Conservation (phyloP, 2,888 invertebrate genomes). For the Drosophila koepferae region DNA sequence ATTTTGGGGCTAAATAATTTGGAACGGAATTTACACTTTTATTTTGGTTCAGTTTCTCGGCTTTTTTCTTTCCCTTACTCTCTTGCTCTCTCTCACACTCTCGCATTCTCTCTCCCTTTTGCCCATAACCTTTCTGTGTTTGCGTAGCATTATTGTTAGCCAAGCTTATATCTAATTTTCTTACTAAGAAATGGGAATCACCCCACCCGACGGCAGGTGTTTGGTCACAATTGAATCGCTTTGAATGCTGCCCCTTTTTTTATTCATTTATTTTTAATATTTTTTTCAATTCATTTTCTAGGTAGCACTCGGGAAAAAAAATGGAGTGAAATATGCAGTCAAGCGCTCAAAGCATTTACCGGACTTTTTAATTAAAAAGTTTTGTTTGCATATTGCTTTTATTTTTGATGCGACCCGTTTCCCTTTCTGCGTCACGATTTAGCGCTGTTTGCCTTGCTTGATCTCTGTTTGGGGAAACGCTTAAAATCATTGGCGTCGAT, state of each 20-base stretch:
- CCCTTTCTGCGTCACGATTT: constrained; percentile 10
- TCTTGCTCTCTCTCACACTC: not conserved
- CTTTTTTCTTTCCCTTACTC: constrained; percentile 1
- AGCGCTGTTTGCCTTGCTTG: constrained; percentile 41
- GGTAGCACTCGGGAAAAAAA: not conserved
- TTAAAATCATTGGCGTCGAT: constrained; percentile 24
- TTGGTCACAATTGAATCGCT: constrained; percentile 64
- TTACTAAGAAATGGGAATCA: constrained; percentile 35
- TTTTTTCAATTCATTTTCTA: constrained; percentile 15
- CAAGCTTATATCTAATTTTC: constrained; percentile 55
- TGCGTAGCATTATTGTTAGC: constrained; percentile 41
- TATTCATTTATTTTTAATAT: constrained; percentile 51
- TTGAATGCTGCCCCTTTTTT: constrained; percentile 62
- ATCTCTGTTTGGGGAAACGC: constrained; percentile 53
- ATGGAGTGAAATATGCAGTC: constrained; percentile 32
- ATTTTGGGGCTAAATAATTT: constrained; percentile 66
- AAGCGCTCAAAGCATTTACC: constrained; percentile 67
- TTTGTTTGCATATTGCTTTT: constrained; percentile 60
- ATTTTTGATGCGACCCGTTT: constrained; percentile 12
- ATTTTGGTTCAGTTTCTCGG: constrained; percentile 19
- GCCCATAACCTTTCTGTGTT: constrained; percentile 13
- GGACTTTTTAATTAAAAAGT: constrained; percentile 80
- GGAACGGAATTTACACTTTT: constrained; percentile 65
- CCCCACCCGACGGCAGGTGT: constrained; percentile 52
- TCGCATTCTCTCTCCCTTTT: not conserved